Base-by-base conservation (phyloP, 2,113 vertebrate species). In the Nesogale talazaci region DNA sequence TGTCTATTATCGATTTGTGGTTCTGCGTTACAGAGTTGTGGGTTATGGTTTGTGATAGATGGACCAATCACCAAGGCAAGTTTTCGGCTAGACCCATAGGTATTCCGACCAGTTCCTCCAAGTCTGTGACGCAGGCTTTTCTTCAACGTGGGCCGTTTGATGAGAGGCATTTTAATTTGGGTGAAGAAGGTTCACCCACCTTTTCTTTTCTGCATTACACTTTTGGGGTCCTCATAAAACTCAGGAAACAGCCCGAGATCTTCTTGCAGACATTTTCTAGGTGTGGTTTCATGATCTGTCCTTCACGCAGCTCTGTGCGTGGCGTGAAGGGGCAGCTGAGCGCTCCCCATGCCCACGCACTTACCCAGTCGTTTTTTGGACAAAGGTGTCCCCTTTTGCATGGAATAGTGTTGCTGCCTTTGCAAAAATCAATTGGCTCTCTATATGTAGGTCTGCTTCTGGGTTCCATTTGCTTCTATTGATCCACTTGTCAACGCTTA, bases 121-220 rank as follows among this genome's bases (percentile, higher is more conserved):
- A 7, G 46, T 52, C 46, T 52, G 46, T 52, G 46, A 52, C 46
- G 9, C 46, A 5, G 36, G 34, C 56, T 52, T 11, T 52, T 52
- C 46, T 11, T 52, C 14, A 52, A 56, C 46, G 1, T 76, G 67
- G 10, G 40, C n/a, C 9, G 61, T 83, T 76, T 25, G 17, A 77
- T 78, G 67, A 91, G 5, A 40, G 27, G 29, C 15, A 19, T 84
- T 94, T 94, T 70, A 85, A 79, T 74, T 88, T 86, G 79, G 56
- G 84, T 59, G 29, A 89, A 83, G 27, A 52, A 14, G 78, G 42
- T 40, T 74, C 65, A 74, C 34, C 78, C 57, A 27, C 36, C 25
- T 91, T 82, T 90, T 88, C 63, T 59, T 91, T 83, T 67, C 23
- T 7, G 59, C 4, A 27, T 38, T 31, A 29, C 74, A 29, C 3